A percentile compares a stretch with the other conserved stretches of the same genome.
Conservation (phyloP, 2,113 vertebrate genomes). For the Labeo catla region DNA sequence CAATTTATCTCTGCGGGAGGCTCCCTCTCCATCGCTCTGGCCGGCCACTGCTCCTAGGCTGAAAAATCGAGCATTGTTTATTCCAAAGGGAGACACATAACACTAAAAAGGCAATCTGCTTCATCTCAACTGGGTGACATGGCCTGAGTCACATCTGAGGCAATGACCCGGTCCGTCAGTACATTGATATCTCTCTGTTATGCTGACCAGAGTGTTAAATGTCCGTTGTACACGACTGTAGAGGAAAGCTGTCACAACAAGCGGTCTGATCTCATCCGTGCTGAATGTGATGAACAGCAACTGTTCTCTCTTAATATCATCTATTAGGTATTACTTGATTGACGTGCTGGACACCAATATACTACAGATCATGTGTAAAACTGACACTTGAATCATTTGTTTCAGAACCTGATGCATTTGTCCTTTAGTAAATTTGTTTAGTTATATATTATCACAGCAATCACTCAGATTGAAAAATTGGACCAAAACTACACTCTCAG, state of each 20-base stretch:
- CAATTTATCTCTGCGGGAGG: constrained; percentile 44
- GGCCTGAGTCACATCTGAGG: constrained; percentile 13
- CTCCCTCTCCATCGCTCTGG: constrained; percentile 2
- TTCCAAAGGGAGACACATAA: not conserved
- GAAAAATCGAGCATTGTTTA: not conserved
- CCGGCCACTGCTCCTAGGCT: not conserved
- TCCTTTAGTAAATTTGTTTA: not conserved
- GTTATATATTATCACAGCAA: not conserved
- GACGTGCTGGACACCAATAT: not conserved
- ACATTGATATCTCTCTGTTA: constrained; percentile 20
- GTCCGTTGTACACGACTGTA: constrained; percentile 11
- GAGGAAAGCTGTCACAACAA: constrained; percentile 53
- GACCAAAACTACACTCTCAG: too few species aligned
- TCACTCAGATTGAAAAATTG: too few species aligned
- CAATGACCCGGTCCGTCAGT: constrained; percentile 17
- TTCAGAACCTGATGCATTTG: not conserved
- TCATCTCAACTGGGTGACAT: constrained; percentile 42
- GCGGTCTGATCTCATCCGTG: constrained; percentile 26
- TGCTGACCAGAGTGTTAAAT: constrained; percentile 18
- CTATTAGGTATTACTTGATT: not conserved
- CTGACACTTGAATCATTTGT: not conserved
- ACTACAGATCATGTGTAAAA: not conserved
- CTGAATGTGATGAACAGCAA: not conserved
- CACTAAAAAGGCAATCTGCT: constrained; percentile 28
- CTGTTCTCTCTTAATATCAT: not conserved